phyloP scores from a whole-genome alignment of 2,113 vertebrate species.

The Mesitornis unicolor region DNA sequence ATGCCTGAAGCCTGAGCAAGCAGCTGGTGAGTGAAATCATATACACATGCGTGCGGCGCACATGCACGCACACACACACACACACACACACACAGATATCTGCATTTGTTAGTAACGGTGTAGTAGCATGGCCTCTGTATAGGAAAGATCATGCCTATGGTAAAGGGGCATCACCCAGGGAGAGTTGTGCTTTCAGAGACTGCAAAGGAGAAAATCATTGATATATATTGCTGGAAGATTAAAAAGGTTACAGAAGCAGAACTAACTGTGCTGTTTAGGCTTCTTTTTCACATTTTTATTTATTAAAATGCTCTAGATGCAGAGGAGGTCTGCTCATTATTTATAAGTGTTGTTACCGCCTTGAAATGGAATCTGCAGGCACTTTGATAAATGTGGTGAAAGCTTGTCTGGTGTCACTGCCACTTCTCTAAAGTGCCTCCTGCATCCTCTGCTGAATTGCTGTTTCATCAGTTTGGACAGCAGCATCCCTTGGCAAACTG shows the following conservation, averaged over 20 bases:
- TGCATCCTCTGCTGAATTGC: conserved; percentile 46
- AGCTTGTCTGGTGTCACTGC: conserved; percentile 40
- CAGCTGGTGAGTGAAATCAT: not conserved
- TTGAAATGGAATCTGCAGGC: conserved; percentile 43
- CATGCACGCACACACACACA: fast-evolving
- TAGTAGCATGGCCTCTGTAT: not conserved
- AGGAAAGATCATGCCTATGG: not conserved
- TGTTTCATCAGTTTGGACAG: conserved; percentile 53
- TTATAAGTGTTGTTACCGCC: not conserved
- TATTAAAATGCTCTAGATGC: conserved; percentile 47
- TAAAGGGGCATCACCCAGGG: not conserved
- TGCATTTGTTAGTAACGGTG: not conserved
- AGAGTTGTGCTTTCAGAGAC: not conserved
- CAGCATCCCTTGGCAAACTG: conserved; percentile 11
- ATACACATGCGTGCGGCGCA: too few relatives aligned
- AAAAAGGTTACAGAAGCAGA: not conserved
- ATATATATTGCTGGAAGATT: not conserved
- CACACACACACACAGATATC: not conserved
- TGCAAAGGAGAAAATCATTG: not conserved
- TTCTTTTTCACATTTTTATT: conserved; percentile 16
- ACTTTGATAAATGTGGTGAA: conserved; percentile 64
- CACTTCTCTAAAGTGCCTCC: conserved; percentile 44
- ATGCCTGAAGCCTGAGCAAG: not conserved
- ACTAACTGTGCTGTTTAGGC: not conserved
- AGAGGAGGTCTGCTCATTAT: conserved; percentile 41